Base-by-base conservation (phyloP, 2,797 vertebrate species). In the Coregonus suidteri region DNA sequence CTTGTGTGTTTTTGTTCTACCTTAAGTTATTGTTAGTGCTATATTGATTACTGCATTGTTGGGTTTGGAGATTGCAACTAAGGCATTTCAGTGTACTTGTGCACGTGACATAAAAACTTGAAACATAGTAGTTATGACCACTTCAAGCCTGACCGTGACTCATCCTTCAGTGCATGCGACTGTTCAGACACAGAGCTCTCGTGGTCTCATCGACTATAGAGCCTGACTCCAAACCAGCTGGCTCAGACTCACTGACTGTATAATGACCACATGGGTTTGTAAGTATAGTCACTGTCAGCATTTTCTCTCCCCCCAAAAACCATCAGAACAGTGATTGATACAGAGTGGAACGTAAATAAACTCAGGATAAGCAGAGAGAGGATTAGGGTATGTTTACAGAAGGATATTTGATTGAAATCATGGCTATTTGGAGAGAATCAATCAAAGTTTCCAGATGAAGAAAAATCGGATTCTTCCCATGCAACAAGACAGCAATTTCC, bases 211-310 rank as follows among this genome's bases (percentile, higher is more conserved):
- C 3, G 3, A 53, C 51, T 11, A 31, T 72, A 15, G 25, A 72
- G 51, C 71, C 14, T 31, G 51, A 31, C 52, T 54, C 47, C 41
- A 34, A 65, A 73, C 71, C 53, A 64, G 54, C 62, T 77, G 51
- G 54, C 64, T 62, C 53, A 69, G 41, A 56, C 18, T 75, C 25
- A 5, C 73, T 69, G 4, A 41, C 62, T 34, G 35, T 77, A 54
- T 56, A 75, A 72, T 75, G 37, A 72, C 34, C 59, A 74, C 47
- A 77, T 81, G 68, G 51, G 59, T 75, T 75, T 65, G 37, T 71
- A 14, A n/a, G 67, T 78, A 80, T 59, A 16, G 54, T 7, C 4
- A 71, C 56, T 37, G 75, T 86, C 82, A 84, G 77, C 84, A 30
- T 73, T 77, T 78, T 74, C 56, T 34, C 51, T 41, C 80, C 75